Evolutionary conservation across 2,888 invertebrate genomes (phyloP), one percentile per base, ranked within the genome.

Genomic region (Stomorhina lunata): DNA sequence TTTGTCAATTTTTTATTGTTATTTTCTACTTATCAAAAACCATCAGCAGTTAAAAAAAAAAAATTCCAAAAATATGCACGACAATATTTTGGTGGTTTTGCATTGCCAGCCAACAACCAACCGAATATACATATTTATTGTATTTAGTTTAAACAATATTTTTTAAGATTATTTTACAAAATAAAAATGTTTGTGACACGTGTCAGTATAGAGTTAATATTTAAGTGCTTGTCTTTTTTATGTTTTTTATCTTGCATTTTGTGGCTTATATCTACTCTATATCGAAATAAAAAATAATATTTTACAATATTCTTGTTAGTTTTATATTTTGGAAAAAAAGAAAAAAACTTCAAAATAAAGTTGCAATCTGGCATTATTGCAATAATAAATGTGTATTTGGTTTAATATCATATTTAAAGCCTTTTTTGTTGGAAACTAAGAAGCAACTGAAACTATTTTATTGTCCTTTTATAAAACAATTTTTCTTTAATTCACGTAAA

Each of bases 131-230:
- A 71, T n/a, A 63, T 40, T 66, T 66, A 43, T 10, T 61, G 40
- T 45, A 53, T 68, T 27, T 50, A 37, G 17, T 68, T 66, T 45
- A 34, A 53, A 57, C 43, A 43, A 25, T 59, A 27, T 69, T 68
- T 75, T 68, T 57, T n/a, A 63, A 55, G 61, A 53, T 75, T 65
- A 69, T 65, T 50, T 29, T 27, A 9, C 37, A 66, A 80, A 72
- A 73, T 40, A 69, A 68, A 76, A 69, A 29, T 82, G 40, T 29
- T 71, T 59, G 37, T 79, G 79, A 76, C 82, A 82, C 79, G 75
- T 76, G 82, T 79, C 82, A 79, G 65, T 59, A 25, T 37, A 40
- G 59, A 82, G 79, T 79, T 82, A 76, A 79, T 76, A 76, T 79
- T 61, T 66, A 79, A 82, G 66, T 76, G 66, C 43, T 61, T 66